Base-by-base conservation (phyloP, 1,140 invertebrate species). In the Pogonus chalceus region DNA sequence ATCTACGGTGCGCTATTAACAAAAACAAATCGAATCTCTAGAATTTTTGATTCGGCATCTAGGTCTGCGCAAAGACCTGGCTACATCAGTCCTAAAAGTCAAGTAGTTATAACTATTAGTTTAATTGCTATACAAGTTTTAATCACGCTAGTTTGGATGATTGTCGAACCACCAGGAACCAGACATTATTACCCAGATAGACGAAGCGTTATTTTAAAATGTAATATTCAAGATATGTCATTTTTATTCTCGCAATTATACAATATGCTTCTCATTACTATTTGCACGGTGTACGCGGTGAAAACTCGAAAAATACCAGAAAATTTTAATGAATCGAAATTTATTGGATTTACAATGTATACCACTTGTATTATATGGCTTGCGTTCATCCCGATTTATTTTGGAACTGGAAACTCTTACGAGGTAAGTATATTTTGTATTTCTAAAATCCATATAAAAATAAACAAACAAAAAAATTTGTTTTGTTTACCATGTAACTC, bases 311-410 rank as follows among this genome's bases (percentile, higher is more conserved):
- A 86, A 62, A 79, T 87, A 18, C 84, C 85, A 0, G 84, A 85
- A 61, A 87, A 87, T 58, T 88, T 88, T 68, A 88, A 87, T 70
- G 81, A 83, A 65, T 80, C 80, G 26, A 84, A 84, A 65, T 82
- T 81, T 64, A 83, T 83, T 56, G 80, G 84, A 10, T 87, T 88
- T 65, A 85, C 83, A 9, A 87, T 87, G 84, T 88, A 88, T 67
- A 82, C 82, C 2, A 87, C 85, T 0, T 87, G 85, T 62, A 81
- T 88, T 35, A 84, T 87, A 49, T 87, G 84, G 84, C 62, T 86
- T 22, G 83, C 83, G 2, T 87, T 87, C 62, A 78, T 87, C 24
- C 81, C 84, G 0, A 83, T 88, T 54, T 85, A 85, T 64, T 85
- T 85, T 58, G 82, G 81, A 1, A 84, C 82, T 9, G 76, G 76